Base-by-base conservation (phyloP, 2,888 invertebrate species). In the Ennomos quercinarius region DNA sequence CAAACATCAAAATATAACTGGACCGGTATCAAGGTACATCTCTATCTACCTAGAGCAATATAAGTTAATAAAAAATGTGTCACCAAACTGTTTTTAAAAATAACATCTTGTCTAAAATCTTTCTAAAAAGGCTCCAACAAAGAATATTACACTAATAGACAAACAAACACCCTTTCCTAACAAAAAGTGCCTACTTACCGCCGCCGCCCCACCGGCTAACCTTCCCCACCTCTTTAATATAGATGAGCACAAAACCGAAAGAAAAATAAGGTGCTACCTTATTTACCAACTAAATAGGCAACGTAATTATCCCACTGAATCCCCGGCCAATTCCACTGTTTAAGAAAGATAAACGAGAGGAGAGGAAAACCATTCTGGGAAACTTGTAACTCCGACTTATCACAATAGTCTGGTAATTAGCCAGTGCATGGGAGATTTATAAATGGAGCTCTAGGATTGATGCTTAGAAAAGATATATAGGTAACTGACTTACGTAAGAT, bases 271-370 rank as follows among this genome's bases (percentile, higher is more conserved):
- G 75, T 74, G 74, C 69, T 77, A 72, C 72, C 78, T 80, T 80
- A 81, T 81, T 83, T 84, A 84, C 78, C 80, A 64, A 66, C 68
- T 81, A 86, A 84, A 84, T 84, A 86, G 83, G 84, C 81, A 80
- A 84, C 78, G 86, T 89, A 91, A 91, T 90, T 91, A 91, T 86
- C 87, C 84, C 76, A 72, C 78, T 51, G 80, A 81, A 87, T 87
- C 87, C 87, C 87, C 75, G 73, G 83, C 86, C 87, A 87, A 90
- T 87, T 89, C 86, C 86, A 86, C 84, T 91, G 88, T 89, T 89
- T 89, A 91, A 91, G 90, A 89, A 88, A 91, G 91, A 91, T 91
- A 91, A 91, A 91, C 87, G 91, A 84, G 81, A 77, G 81, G 75
- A 75, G 83, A 87, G 84, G 83, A 81, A 84, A 87, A 85, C 85